Base-by-base conservation (phyloP, 2,888 invertebrate genomes). In the Pristionchus japonicus region DNA sequence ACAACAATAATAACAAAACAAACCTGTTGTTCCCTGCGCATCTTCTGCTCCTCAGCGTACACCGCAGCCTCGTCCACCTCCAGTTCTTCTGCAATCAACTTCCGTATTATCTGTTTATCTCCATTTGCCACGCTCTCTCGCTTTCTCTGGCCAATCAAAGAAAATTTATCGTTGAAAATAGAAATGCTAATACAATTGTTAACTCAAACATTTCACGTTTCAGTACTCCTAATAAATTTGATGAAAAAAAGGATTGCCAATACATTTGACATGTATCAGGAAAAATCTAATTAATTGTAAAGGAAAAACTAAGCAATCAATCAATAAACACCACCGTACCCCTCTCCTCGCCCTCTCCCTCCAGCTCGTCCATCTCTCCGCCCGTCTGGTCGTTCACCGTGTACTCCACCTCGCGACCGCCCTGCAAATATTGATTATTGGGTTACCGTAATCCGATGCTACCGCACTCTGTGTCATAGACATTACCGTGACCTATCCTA, bases 301-400 rank as follows among this genome's bases (percentile, higher is more conserved):
- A n/a, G n/a, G 9, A 47, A 13, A 47, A 13, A 49, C 4, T 49
- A 49, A 49, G 13, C 49, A 49, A 49, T 49, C 52, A 43, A 43
- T 43, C 43, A 43, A 43, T 43, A 43, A 43, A 43, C 57, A 57
- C 4, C 27, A 74, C 74, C 23, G 74, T 43, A 77, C 43, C 77
- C 27, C 43, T 77, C 43, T 77, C 77, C 23, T 23, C 80, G 4
- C 27, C 80, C 52, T 52, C 85, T 64, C 85, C 85, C 85, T 85
- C 64, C 23, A 6, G 11, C 34, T 52, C 83, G 2, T 47, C 80
- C 27, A 31, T 4, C 34, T 20, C 34, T n/a, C 52, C 83, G 4
- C 15, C 9, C 1, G 11, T 9, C 37, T 15, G 20, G 23, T 52
- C 43, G 43, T 43, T 64, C 43, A 85, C 64, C 37, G 85, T 85